Evolutionary conservation across 2,797 vertebrate genomes (phyloP).

Genomic region (Pseudochaenichthys georgianus): DNA sequence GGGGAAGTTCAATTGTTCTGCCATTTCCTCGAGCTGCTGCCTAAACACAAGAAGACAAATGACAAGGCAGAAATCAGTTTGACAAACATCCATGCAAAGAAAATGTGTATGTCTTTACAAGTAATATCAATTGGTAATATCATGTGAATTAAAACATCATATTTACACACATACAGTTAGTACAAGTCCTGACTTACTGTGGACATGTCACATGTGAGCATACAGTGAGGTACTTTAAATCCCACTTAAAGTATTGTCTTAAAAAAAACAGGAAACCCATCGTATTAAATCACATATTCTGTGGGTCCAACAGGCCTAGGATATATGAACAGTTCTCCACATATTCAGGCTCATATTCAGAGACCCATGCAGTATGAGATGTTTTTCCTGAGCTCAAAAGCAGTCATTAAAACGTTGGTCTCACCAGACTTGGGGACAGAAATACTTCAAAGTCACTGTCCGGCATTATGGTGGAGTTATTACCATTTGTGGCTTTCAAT

Average conservation of each 20-base stretch:
- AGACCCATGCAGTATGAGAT: slow-evolving; percentile 47
- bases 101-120: neutral
- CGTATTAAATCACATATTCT: slow-evolving; percentile 51
- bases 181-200: slow-evolving; percentile 1
- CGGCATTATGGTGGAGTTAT: slow-evolving; percentile 67
- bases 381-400: slow-evolving; percentile 59
- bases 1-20: slow-evolving; percentile 81
- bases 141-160: neutral
- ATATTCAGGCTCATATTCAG: slow-evolving; percentile 56
- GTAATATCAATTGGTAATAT: neutral
- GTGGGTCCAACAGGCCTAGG: slow-evolving; percentile 17
- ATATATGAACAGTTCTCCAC: slow-evolving; percentile 51
- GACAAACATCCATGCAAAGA: neutral
- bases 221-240: slow-evolving; percentile 22
- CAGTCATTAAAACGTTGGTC: slow-evolving; percentile 58
- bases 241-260: slow-evolving; percentile 23
- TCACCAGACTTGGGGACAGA: slow-evolving; percentile 65
- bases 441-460: slow-evolving; percentile 67
- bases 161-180: slow-evolving; percentile 3
- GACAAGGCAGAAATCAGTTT: neutral
- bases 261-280: slow-evolving; percentile 42
- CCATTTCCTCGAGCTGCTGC: slow-evolving; percentile 93
- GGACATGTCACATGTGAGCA: slow-evolving; percentile 4
- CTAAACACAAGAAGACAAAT: slow-evolving; percentile 71
- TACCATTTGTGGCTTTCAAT: slow-evolving; percentile 74